A percentile compares a stretch with the other conserved stretches of the same genome.
Evolutionary conservation across 2,113 vertebrate species (phyloP).

Genomic region (Callorhinus ursinus): DNA sequence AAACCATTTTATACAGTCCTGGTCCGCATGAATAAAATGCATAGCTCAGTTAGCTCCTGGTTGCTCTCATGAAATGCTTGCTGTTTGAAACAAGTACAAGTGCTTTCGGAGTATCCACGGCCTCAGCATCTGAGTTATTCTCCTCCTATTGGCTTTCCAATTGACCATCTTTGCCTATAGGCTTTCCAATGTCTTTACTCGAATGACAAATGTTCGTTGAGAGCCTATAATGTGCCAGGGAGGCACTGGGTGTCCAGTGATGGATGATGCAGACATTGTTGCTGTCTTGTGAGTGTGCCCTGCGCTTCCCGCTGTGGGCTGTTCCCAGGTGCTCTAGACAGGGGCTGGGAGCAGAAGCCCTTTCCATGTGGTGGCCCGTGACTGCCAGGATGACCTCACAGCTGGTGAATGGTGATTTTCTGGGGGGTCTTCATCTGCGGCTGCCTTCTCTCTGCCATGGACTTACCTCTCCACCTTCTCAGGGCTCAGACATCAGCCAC

Average conservation of each 20-base stretch:
- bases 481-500: no score
- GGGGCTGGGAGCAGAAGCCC: no score
- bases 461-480: background rate
- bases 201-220: background rate
- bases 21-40: background rate
- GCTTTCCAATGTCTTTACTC: background rate
- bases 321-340: no score
- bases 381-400: background rate
- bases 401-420: background rate
- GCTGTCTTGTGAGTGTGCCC: background rate
- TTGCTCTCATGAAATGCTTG: background rate
- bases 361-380: background rate
- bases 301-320: background rate
- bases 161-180: background rate
- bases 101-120: background rate
- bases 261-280: no score
- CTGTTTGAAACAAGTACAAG: background rate
- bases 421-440: background rate
- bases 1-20: background rate
- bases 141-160: background rate
- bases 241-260: background rate
- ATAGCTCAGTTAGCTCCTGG: background rate
- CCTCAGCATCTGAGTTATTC: background rate
- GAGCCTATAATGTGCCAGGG: background rate
- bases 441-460: background rate